Percentiles rank a stretch among this genome's conserved stretches.
Conservation (phyloP, 2,888 invertebrate species). For the Agonopterix subpropinquella region DNA sequence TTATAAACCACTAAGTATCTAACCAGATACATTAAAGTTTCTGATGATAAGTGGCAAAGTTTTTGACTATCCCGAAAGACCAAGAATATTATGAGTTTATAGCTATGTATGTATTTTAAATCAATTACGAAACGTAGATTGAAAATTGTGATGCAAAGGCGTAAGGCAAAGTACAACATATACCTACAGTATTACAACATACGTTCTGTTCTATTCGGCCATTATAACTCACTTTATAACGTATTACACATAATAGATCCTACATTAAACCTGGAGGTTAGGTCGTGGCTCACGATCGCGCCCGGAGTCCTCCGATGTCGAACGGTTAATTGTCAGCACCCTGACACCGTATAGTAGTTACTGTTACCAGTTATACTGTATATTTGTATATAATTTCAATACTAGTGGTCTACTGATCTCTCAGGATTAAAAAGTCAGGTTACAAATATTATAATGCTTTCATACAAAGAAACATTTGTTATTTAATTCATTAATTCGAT, state of each 20-base stretch:
- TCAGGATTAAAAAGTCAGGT: no score
- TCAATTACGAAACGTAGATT: not conserved
- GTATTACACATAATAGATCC: slow-evolving; percentile 5
- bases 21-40: no score
- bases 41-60: no score
- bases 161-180: no score
- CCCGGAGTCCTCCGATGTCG: slow-evolving; percentile 23
- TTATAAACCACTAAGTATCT: no score
- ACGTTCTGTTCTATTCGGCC: slow-evolving; percentile 4
- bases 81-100: no score
- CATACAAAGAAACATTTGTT: no score
- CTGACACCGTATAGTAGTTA: slow-evolving; percentile 16
- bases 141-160: not conserved
- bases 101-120: no score
- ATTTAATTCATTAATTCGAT: no score
- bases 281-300: slow-evolving; percentile 32
- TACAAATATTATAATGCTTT: no score
- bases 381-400: not conserved
- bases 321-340: slow-evolving; percentile 28
- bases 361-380: not conserved
- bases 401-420: not conserved
- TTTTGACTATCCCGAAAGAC: no score
- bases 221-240: not conserved
- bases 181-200: no score
- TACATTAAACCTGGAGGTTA: slow-evolving; percentile 13